A percentile compares a stretch with the other conserved stretches of the same genome.
Conservation (phyloP, 1,140 invertebrate species). For the Caenorhabditis latens region DNA sequence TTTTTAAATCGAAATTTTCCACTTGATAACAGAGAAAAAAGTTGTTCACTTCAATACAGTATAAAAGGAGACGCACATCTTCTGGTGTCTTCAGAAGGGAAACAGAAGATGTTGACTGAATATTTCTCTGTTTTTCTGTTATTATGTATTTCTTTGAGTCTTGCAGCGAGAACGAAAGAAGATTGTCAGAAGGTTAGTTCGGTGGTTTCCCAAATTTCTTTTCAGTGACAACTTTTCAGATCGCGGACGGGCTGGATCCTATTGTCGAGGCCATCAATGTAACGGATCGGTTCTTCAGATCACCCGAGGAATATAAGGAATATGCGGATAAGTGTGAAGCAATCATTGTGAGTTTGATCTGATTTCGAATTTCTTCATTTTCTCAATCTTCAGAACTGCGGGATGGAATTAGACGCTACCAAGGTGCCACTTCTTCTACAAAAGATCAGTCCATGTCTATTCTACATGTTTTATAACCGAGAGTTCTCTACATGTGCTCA, state of each 20-base stretch:
- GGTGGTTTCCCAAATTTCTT: too few relatives aligned
- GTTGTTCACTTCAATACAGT: too few relatives aligned
- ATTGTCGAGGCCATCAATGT: neutral
- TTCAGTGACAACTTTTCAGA: neutral
- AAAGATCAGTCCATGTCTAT: neutral
- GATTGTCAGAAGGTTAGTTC: too few relatives aligned
- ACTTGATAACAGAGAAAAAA: too few relatives aligned
- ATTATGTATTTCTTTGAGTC: neutral
- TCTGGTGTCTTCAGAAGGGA: too few relatives aligned
- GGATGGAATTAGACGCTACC: neutral
- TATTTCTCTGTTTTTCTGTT: neutral
- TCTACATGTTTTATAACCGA: constrained; percentile 6
- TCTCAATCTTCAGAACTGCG: neutral
- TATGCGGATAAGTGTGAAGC: constrained; percentile 25
- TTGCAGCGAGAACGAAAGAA: too few relatives aligned
- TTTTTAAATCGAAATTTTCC: too few relatives aligned
- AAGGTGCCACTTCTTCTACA: neutral
- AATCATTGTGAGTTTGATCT: neutral
- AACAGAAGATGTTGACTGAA: neutral
- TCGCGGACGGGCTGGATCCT: neutral
- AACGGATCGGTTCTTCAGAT: neutral
- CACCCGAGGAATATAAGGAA: neutral
- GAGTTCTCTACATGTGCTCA: constrained; percentile 6
- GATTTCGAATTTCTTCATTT: neutral
- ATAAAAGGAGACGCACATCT: too few relatives aligned